Evolutionary conservation across 2,888 invertebrate species (phyloP).

Genomic region (Dysmachus trigonus): DNA sequence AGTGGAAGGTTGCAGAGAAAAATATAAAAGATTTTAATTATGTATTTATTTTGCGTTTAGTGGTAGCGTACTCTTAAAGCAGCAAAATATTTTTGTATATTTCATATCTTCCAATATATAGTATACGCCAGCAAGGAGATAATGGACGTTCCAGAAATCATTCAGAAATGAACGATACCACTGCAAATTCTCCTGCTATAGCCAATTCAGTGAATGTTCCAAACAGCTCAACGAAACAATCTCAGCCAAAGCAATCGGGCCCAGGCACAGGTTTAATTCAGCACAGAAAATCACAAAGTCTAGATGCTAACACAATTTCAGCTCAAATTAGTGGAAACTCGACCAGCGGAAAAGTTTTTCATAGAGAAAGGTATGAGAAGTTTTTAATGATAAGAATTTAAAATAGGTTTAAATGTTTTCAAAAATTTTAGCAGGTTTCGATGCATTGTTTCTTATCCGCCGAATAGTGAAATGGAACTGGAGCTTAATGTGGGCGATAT

Average conservation of each 20-base stretch:
- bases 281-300: constrained; percentile 84
- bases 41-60: not conserved
- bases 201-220: constrained; percentile 45
- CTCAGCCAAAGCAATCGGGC: constrained; percentile 44
- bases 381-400: not conserved
- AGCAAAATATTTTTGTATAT: not conserved
- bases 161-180: constrained; percentile 44
- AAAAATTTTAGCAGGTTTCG: constrained; percentile 72
- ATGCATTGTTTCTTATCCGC: constrained; percentile 93
- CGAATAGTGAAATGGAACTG: constrained; percentile 91
- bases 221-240: constrained; percentile 9
- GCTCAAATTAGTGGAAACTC: constrained; percentile 52
- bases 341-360: constrained; percentile 30
- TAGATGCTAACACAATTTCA: constrained; percentile 73
- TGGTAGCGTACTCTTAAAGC: not conserved
- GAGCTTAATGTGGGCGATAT: constrained; percentile 91
- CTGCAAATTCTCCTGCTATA: constrained; percentile 47
- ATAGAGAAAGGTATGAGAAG: constrained; percentile 44
- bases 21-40: too few relatives aligned
- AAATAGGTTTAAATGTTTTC: not conserved
- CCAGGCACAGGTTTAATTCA: constrained; percentile 57
- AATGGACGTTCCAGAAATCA: constrained; percentile 44
- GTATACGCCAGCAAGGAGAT: constrained; percentile 49
- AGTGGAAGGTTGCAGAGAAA: too few relatives aligned
- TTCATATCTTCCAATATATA: not conserved